A percentile compares a stretch with the other conserved stretches of the same genome.
phyloP scores from a whole-genome alignment of 2,113 vertebrate genomes.

The Beaufortia kweichowensis region DNA sequence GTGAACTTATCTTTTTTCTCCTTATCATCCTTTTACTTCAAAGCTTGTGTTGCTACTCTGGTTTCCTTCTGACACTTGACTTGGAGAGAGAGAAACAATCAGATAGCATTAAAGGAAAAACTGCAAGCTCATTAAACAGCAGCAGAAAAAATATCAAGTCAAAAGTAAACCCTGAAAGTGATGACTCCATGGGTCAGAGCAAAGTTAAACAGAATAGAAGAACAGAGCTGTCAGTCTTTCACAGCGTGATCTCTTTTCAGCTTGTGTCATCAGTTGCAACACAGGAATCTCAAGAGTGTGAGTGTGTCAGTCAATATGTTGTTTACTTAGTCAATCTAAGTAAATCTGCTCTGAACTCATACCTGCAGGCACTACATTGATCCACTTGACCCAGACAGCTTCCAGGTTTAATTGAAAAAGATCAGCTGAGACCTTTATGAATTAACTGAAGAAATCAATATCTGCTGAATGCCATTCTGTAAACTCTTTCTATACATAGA shows the following conservation, averaged over 20 bases:
- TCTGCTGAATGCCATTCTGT: slow-evolving; percentile 20
- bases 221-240: not conserved
- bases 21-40: slow-evolving; percentile 31
- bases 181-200: slow-evolving; percentile 21
- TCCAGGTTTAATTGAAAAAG: slow-evolving; percentile 60
- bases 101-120: not conserved
- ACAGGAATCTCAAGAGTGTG: slow-evolving; percentile 19
- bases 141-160: slow-evolving; percentile 5
- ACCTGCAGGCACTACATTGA: slow-evolving; percentile 50
- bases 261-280: slow-evolving; percentile 33
- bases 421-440: slow-evolving; percentile 54
- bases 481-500: slow-evolving; percentile 26
- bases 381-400: slow-evolving; percentile 51
- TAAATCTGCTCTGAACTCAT: slow-evolving; percentile 53
- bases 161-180: slow-evolving; percentile 4
- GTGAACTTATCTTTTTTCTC: slow-evolving; percentile 30
- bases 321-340: slow-evolving; percentile 47
- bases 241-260: slow-evolving; percentile 23
- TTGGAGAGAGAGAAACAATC: not conserved
- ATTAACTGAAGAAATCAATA: slow-evolving; percentile 59
- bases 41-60: slow-evolving; percentile 20
- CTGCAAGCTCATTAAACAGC: not conserved
- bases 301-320: slow-evolving; percentile 46
- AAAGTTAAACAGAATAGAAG: slow-evolving; percentile 10
- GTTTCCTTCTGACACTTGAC: slow-evolving; percentile 30